Conservation (phyloP, 2,797 vertebrate species). For the Peromyscus eremicus region DNA sequence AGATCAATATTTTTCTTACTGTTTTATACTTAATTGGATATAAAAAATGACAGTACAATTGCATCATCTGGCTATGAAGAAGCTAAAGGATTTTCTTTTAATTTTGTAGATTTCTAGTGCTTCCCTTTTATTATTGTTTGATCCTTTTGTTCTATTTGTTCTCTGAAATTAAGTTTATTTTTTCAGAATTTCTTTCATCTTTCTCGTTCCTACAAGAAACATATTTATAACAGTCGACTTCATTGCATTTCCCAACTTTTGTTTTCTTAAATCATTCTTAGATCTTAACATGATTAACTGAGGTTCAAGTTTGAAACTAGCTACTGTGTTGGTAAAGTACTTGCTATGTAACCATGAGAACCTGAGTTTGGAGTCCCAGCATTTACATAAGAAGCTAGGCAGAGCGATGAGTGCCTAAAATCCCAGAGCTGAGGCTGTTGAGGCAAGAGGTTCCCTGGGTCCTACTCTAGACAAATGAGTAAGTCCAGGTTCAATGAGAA, state of each 20-base stretch:
- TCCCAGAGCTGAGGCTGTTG: not conserved
- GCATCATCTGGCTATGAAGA: constrained; percentile 2
- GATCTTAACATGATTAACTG: not conserved
- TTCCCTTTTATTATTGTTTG: constrained; percentile 53
- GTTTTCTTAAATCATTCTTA: constrained; percentile 3
- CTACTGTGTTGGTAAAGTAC: not conserved
- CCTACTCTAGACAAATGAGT: not conserved
- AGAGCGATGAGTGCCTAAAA: not conserved
- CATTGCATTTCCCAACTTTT: constrained; percentile 31
- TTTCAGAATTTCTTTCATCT: constrained; percentile 54
- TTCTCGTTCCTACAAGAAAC: constrained; percentile 48
- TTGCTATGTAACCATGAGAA: not conserved
- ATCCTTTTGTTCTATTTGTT: constrained; percentile 19
- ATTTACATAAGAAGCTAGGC: not conserved
- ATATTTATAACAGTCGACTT: not conserved
- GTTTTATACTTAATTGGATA: not conserved
- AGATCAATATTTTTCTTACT: constrained; percentile 31
- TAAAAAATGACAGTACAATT: not conserved
- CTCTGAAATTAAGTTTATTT: constrained; percentile 53
- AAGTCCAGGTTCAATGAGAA: not conserved
- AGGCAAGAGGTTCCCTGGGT: not conserved
- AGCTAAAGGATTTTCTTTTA: not conserved
- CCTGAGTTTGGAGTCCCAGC: not conserved
- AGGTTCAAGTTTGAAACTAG: not conserved
- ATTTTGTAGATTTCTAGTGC: not conserved